These are phyloP conservation scores for Leucophora obtusa DNA, from an alignment of 2,888 invertebrate species.

Conservation along the genomic window DNA sequence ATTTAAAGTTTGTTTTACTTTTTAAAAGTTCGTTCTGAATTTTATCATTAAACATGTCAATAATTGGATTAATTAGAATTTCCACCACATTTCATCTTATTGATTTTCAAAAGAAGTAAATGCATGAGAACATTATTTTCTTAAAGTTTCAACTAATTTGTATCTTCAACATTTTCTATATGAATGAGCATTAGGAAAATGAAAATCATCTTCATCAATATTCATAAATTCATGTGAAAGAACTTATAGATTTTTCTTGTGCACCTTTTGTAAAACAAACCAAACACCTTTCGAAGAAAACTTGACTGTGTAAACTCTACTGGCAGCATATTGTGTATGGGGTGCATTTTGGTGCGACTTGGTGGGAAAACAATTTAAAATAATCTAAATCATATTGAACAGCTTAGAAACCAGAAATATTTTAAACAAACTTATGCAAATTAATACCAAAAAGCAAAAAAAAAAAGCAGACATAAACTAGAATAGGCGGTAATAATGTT, in stretches of 20 bases:
- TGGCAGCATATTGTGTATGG: conserved; percentile 7
- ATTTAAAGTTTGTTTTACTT: too few relatives aligned
- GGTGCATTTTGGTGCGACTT: conserved; percentile 19
- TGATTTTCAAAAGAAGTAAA: neutral
- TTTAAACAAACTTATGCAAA: conserved; percentile 59
- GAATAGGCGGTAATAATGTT: conserved; percentile 6
- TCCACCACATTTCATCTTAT: conserved; percentile 25
- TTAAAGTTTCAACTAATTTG: conserved; percentile 20
- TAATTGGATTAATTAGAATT: conserved; percentile 38
- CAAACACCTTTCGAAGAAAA: conserved; percentile 38
- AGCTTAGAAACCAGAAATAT: conserved; percentile 44
- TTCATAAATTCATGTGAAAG: conserved; percentile 51
- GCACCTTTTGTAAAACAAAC: conserved; percentile 8
- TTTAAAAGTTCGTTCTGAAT: too few relatives aligned
- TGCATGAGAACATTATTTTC: too few relatives aligned
- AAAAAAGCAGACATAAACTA: conserved; percentile 15
- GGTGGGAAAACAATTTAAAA: conserved; percentile 51
- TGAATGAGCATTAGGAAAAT: neutral
- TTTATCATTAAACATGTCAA: neutral
- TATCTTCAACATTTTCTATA: conserved; percentile 12
- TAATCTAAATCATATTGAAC: conserved; percentile 52
- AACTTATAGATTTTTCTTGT: conserved; percentile 9
- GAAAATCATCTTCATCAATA: conserved; percentile 48
- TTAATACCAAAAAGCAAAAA: conserved; percentile 33
- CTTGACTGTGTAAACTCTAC: conserved; percentile 1